Evolutionary conservation across 2,113 vertebrate genomes (phyloP).

Genomic region (Pungitius pungitius): DNA sequence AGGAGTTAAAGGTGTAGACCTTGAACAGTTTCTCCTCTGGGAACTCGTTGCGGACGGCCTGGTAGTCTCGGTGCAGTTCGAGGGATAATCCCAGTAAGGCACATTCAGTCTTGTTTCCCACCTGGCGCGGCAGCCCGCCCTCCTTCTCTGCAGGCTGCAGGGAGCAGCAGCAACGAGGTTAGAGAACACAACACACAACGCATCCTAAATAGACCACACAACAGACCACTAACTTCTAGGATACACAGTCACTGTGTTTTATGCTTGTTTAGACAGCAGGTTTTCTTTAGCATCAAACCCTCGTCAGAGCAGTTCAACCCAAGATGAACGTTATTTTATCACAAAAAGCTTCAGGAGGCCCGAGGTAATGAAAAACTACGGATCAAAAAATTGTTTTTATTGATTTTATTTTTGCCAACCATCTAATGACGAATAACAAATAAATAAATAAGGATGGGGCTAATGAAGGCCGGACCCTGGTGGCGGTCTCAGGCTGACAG

Average conservation of each 20-base stretch:
- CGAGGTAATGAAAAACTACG: neutral
- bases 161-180: constrained; percentile 14
- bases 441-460: neutral
- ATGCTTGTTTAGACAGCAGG: neutral
- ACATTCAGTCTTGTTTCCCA: constrained; percentile 99
- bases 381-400: neutral
- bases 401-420: neutral
- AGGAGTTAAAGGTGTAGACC: constrained; percentile 98
- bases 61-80: constrained; percentile 92
- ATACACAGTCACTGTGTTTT: neutral
- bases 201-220: neutral
- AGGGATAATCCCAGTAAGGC: constrained; percentile 94
- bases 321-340: neutral
- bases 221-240: neutral
- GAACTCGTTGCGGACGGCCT: constrained; percentile 91
- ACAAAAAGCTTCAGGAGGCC: neutral
- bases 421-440: neutral
- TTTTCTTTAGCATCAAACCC: too few relatives aligned
- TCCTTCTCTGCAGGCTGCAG: constrained; percentile 93
- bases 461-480: neutral
- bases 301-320: neutral
- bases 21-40: constrained; percentile 95
- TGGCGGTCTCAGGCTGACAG: neutral
- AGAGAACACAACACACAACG: too few relatives aligned
- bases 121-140: constrained; percentile 93